Percentiles rank a stretch among this genome's conserved stretches.
Conservation (phyloP, 2,888 invertebrate genomes). For the Ophioninae sp. region DNA sequence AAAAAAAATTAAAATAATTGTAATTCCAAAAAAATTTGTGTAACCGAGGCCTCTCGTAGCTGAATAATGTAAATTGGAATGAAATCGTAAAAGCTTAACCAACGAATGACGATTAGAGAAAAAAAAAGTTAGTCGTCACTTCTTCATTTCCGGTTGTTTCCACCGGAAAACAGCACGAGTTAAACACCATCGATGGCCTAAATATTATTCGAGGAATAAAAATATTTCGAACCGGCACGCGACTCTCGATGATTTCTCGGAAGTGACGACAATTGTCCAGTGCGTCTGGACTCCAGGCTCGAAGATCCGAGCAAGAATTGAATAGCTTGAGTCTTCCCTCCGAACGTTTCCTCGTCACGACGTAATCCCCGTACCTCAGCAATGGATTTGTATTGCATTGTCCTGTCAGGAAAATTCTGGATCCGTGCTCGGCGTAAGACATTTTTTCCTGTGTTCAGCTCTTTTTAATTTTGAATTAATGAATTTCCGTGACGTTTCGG, state of each 20-base stretch:
- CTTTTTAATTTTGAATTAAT: background rate
- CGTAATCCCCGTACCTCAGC: conserved; percentile 69
- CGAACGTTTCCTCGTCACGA: conserved; percentile 80
- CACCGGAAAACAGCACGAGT: no score
- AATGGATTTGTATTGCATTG: conserved; percentile 63
- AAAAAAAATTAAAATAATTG: no score
- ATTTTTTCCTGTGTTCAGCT: conserved; percentile 46
- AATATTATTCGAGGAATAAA: background rate
- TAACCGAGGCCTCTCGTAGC: no score
- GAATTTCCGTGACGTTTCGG: background rate
- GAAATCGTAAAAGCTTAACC: no score
- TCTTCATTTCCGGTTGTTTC: no score
- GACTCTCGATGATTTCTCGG: conserved; percentile 74
- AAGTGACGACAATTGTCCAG: conserved; percentile 75
- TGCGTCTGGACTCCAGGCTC: conserved; percentile 84
- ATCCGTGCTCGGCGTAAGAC: conserved; percentile 68
- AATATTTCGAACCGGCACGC: conserved; percentile 62
- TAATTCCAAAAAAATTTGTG: no score
- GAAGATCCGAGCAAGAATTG: conserved; percentile 82
- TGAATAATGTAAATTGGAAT: no score
- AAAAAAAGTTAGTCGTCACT: no score
- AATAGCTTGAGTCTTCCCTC: conserved; percentile 83
- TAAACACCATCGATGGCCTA: no score
- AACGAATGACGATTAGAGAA: no score
- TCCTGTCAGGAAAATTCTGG: conserved; percentile 64